phyloP scores from a whole-genome alignment of 2,888 invertebrate species.

The Cenopis cana region DNA sequence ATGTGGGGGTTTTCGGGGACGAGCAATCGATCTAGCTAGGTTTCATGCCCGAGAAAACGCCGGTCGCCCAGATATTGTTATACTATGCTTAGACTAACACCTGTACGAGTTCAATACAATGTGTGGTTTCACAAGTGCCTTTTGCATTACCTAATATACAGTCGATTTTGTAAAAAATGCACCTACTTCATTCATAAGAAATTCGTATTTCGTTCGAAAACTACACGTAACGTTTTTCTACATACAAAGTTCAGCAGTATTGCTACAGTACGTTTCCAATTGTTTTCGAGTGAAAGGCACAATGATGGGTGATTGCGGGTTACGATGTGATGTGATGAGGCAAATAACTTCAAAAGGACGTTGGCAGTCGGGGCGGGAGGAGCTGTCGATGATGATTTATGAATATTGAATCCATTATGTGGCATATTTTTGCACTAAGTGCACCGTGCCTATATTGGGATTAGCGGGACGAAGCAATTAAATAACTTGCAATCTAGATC shows the following conservation, averaged over 20 bases:
- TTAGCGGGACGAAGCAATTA: conserved; percentile 42
- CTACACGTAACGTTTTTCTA: neutral
- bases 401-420: conserved; percentile 44
- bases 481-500: conserved; percentile 40
- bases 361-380: conserved; percentile 30
- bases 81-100: too few species aligned
- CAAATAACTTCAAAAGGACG: conserved; percentile 36
- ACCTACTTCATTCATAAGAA: too few species aligned
- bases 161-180: too few species aligned
- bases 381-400: conserved; percentile 41
- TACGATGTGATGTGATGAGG: conserved; percentile 33
- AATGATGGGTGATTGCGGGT: conserved; percentile 35
- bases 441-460: conserved; percentile 40
- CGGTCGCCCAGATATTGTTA: too few species aligned
- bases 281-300: conserved; percentile 39
- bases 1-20: too few species aligned
- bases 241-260: conserved; percentile 3
- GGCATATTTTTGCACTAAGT: conserved; percentile 41
- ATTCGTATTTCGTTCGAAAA: too few species aligned
- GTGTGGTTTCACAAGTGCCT: too few species aligned
- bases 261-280: conserved; percentile 22
- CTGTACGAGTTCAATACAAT: too few species aligned
- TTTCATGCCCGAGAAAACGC: too few species aligned
- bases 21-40: too few species aligned
- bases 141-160: too few species aligned